phyloP scores from a whole-genome alignment of 2,797 vertebrate species.

The Paramormyrops hopkinsi region DNA sequence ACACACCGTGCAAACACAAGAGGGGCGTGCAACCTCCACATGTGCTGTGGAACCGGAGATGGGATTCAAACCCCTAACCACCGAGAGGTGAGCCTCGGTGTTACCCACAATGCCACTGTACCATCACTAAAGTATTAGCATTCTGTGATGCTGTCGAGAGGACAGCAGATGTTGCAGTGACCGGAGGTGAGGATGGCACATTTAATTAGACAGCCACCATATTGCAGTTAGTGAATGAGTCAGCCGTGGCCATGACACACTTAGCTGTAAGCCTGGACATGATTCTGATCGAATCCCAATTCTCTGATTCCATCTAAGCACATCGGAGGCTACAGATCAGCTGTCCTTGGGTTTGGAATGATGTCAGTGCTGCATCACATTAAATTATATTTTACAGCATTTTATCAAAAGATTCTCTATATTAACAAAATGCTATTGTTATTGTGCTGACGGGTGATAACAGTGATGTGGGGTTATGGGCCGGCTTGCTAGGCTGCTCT shows the following conservation, averaged over 20 bases:
- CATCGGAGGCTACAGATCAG: background rate
- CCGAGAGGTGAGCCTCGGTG: background rate
- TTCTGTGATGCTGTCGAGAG: background rate
- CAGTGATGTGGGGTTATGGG: background rate
- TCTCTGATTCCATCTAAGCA: background rate
- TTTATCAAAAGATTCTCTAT: background rate
- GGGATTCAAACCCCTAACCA: background rate
- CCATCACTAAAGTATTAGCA: background rate
- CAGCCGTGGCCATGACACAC: background rate
- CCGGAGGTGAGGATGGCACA: background rate
- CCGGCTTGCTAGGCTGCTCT: background rate
- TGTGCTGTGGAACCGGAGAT: background rate
- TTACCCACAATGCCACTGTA: background rate
- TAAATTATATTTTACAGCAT: background rate
- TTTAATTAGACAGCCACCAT: constrained; percentile 1
- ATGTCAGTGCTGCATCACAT: background rate
- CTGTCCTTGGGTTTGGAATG: background rate
- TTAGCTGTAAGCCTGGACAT: background rate
- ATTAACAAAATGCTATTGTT: background rate
- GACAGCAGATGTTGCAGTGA: background rate
- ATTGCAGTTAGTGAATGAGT: background rate
- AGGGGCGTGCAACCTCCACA: background rate
- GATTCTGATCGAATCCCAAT: background rate
- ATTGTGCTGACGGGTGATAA: background rate
- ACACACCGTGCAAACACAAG: background rate